A percentile compares a stretch with the other conserved stretches of the same genome.
These are phyloP conservation scores for Muntiacus reevesi DNA, from an alignment of 2,113 vertebrate genomes.

Conservation along the genomic window DNA sequence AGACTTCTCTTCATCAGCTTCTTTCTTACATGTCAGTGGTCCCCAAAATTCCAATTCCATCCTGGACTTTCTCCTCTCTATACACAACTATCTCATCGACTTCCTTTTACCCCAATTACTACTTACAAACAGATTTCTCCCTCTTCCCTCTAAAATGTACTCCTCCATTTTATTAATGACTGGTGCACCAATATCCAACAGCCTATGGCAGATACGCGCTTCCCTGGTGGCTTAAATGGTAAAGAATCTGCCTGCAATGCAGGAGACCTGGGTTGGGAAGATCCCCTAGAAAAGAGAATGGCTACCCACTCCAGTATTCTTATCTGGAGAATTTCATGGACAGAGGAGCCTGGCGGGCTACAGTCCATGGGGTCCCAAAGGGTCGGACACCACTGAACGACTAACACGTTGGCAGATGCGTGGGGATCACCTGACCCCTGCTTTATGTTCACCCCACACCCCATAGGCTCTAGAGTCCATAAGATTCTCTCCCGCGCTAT, in stretches of 20 bases:
- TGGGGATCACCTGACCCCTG: not conserved
- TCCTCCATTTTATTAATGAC: not conserved
- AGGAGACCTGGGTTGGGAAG: not conserved
- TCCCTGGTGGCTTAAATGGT: not conserved
- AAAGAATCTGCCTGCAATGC: not conserved
- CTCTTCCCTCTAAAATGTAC: not conserved
- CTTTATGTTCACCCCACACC: not conserved
- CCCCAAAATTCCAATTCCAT: not conserved
- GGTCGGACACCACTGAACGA: not conserved
- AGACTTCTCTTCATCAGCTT: not conserved
- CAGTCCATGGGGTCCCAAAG: not conserved
- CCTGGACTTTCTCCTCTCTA: not conserved
- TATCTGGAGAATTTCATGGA: not conserved
- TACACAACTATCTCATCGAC: not conserved
- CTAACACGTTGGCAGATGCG: not conserved
- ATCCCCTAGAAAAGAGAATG: not conserved
- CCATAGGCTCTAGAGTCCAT: not conserved
- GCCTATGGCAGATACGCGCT: not conserved
- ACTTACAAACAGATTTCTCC: not conserved
- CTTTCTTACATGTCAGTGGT: not conserved
- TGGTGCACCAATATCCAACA: not conserved
- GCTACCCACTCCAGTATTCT: not conserved
- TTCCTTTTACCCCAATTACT: not conserved
- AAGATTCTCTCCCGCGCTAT: not conserved
- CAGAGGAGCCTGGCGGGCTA: not conserved